Conservation (phyloP, 2,113 vertebrate species). For the Anser brachyrhynchus region DNA sequence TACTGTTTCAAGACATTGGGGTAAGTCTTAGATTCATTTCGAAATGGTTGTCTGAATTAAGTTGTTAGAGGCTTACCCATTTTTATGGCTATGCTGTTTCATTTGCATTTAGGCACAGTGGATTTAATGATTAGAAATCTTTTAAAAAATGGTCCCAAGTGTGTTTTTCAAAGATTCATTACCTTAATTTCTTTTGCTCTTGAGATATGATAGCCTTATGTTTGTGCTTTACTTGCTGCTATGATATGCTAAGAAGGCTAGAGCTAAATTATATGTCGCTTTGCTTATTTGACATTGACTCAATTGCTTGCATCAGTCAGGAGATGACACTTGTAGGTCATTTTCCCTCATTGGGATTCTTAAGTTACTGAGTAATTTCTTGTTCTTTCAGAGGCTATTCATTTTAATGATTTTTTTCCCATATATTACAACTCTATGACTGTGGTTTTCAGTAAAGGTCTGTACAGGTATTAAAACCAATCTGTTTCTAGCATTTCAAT, state of each 20-base stretch:
- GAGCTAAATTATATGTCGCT: not conserved
- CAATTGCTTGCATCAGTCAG: not conserved
- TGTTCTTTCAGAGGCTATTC: not conserved
- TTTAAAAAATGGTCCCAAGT: not conserved
- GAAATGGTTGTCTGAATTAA: not conserved
- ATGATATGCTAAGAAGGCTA: not conserved
- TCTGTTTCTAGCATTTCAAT: not conserved
- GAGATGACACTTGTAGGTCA: not conserved
- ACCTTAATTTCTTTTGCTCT: not conserved
- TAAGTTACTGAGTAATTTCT: constrained; percentile 16
- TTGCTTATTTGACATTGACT: not conserved
- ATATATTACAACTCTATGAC: not conserved
- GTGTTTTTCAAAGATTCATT: not conserved
- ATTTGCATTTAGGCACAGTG: not conserved
- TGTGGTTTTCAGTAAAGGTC: not conserved
- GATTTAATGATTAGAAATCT: not conserved
- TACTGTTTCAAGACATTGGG: not conserved
- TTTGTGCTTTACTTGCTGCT: not conserved
- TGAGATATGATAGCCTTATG: not conserved
- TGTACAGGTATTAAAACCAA: not conserved
- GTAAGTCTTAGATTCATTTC: not conserved
- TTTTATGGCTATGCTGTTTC: not conserved
- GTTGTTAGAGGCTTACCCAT: not conserved
- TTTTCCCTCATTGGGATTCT: constrained; percentile 21
- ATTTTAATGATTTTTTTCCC: constrained; percentile 24